Evolutionary conservation across 2,113 vertebrate species (phyloP).

Genomic region (Chlorocebus sabaeus): DNA sequence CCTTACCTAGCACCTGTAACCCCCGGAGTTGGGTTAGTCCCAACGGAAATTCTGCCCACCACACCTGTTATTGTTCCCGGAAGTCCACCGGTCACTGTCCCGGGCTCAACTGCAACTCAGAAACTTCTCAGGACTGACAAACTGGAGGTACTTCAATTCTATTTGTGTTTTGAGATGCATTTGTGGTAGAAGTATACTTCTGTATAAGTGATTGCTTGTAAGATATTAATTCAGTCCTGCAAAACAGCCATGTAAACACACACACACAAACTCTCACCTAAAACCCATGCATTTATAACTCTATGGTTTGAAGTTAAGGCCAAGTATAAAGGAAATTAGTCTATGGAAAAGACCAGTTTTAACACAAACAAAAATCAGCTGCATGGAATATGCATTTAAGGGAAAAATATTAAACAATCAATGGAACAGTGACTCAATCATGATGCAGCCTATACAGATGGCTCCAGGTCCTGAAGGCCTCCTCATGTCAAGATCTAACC

Average conservation of each 20-base stretch:
- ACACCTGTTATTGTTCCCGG: constrained; percentile 91
- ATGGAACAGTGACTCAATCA: not conserved
- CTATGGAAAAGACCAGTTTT: not conserved
- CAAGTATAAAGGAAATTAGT: not conserved
- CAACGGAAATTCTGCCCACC: constrained; percentile 94
- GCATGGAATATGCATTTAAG: not conserved
- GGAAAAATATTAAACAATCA: not conserved
- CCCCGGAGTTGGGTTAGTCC: constrained; percentile 93
- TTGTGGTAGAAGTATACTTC: not conserved
- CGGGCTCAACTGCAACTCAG: constrained; percentile 91
- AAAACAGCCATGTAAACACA: not conserved
- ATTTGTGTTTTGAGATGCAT: constrained; percentile 2
- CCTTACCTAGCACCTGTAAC: constrained; percentile 93
- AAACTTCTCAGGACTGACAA: constrained; percentile 97
- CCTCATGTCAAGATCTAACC: not conserved
- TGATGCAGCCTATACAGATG: not conserved
- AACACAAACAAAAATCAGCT: not conserved
- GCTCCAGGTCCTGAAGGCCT: not conserved
- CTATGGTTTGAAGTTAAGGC: not conserved
- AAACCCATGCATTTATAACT: not conserved
- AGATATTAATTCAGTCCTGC: not conserved
- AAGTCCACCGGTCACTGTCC: constrained; percentile 91
- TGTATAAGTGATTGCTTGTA: not conserved
- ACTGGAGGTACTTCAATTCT: constrained; percentile 89
- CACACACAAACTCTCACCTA: not conserved